Evolutionary conservation across 2,113 vertebrate genomes (phyloP), one percentile per base, ranked within the genome.

Genomic region (Hippocampus guttulatus): DNA sequence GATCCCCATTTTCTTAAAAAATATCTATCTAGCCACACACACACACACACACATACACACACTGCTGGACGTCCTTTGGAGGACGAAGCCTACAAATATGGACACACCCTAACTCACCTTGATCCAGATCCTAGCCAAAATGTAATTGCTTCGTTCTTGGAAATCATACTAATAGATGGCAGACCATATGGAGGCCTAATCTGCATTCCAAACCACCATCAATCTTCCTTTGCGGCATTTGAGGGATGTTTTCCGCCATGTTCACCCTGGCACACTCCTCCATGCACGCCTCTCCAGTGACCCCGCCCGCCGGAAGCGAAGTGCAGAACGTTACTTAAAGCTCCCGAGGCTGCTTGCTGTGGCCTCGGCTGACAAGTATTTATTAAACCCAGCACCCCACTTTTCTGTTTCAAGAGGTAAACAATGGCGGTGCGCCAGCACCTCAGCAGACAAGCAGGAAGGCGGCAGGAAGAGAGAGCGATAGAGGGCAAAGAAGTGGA

Each of bases 341-440:
- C 43, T 45, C 43, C 43, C 43, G 11, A 45, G 43, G 43, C 12
- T 12, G 14, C 54, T 12, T 57, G n/a, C 55, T 23, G 55, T 14
- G n/a, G 55, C 55, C 9, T 5, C 10, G 10, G 55, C 16, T 16
- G 55, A 57, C 55, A 57, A 27, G 55, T 57, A 5, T 63, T 38
- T 63, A 63, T 40, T 38, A 40, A 18, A 62, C 25, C 16, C 20
- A 21, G 38, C 38, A 18, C 18, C 8, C 3, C 9, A 21, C 33
- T 64, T 64, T 64, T 64, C 18, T 45, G 23, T 41, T 20, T 64
- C 38, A 64, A 64, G 33, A 64, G 63, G 63, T 38, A 40, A 38
- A 62, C 60, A 62, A 41, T 63, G 55, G 55, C 55, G 55, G 55
- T 5, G 5, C 33, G 33, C 33, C 33, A 38, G 33, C 9, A 18